These are phyloP conservation scores for Passer domesticus DNA, from an alignment of 2,113 vertebrate genomes.

Conservation along the genomic window DNA sequence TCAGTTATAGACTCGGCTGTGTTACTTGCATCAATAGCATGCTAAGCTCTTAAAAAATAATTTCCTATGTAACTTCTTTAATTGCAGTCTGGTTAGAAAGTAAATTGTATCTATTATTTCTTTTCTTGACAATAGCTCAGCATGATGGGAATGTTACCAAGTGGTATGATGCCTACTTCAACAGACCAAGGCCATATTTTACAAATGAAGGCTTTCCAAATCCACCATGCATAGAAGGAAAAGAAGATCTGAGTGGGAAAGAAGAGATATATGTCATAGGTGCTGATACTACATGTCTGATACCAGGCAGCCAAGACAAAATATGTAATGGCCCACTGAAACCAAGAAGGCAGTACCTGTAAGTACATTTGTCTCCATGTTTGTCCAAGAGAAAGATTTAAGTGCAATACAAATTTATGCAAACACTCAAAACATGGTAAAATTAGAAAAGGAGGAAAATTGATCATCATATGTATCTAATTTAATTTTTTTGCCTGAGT, in stretches of 20 bases:
- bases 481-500: background rate
- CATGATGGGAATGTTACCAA: slow-evolving; percentile 87
- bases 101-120: background rate
- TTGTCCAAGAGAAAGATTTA: background rate
- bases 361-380: slow-evolving; percentile 62
- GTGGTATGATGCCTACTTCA: slow-evolving; percentile 89
- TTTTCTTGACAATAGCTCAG: slow-evolving; percentile 78
- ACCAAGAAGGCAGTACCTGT: slow-evolving; percentile 90
- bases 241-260: slow-evolving; percentile 56
- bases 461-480: background rate
- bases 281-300: slow-evolving; percentile 79
- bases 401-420: background rate
- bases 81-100: background rate
- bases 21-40: background rate
- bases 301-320: slow-evolving; percentile 76
- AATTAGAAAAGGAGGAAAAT: background rate
- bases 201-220: slow-evolving; percentile 91
- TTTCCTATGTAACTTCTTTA: background rate
- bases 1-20: background rate
- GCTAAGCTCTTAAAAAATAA: background rate
- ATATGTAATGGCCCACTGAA: slow-evolving; percentile 96
- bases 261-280: slow-evolving; percentile 88
- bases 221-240: slow-evolving; percentile 77
- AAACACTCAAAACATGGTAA: background rate
- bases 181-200: slow-evolving; percentile 87